phyloP scores from a whole-genome alignment of 37 sponge, comb jelly and placozoan species.

The Ephydatia muelleri region DNA sequence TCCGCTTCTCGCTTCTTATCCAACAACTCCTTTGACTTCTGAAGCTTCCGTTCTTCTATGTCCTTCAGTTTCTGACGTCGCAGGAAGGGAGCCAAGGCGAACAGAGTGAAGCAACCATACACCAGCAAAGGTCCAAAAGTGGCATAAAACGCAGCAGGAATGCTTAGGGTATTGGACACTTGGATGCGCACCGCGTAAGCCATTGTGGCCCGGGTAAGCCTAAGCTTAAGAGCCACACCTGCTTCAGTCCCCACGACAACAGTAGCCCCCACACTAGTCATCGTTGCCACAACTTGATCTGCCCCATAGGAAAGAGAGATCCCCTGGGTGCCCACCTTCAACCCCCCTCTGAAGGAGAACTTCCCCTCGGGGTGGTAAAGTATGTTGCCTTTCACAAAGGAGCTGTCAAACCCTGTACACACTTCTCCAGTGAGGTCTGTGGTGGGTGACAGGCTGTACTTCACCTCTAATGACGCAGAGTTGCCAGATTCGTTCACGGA shows the following conservation, averaged over 20 bases:
- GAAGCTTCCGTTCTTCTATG: conserved; percentile 36
- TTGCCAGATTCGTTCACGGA: conserved; percentile 39
- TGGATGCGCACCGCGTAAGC: conserved; percentile 57
- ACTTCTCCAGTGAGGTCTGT: conserved; percentile 8
- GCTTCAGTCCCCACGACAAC: conserved; percentile 29
- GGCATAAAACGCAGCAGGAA: conserved; percentile 72
- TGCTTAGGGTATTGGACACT: conserved; percentile 51
- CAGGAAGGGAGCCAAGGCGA: conserved; percentile 74
- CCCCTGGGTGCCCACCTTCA: conserved; percentile 49
- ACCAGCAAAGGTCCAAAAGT: conserved; percentile 72
- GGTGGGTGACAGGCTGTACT: conserved; percentile 35
- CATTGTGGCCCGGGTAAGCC: conserved; percentile 63
- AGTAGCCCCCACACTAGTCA: conserved; percentile 45
- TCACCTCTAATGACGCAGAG: conserved; percentile 6
- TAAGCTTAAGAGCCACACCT: conserved; percentile 65
- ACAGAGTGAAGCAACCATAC: conserved; percentile 57
- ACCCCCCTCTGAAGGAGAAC: conserved; percentile 35
- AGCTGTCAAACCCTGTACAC: conserved; percentile 14
- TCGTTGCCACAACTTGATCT: conserved; percentile 45
- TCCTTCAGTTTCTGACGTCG: conserved; percentile 60
- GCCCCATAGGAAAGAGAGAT: conserved; percentile 53
- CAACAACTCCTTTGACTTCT: conserved; percentile 44
- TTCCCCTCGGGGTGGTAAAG: conserved; percentile 6
- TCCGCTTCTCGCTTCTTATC: conserved; percentile 74
- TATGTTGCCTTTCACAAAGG: conserved; percentile 20